Percentiles rank a stretch among this genome's conserved stretches.
These are phyloP conservation scores for Orchesella flavescens DNA, from an alignment of 2,888 invertebrate genomes.

Conservation along the genomic window DNA sequence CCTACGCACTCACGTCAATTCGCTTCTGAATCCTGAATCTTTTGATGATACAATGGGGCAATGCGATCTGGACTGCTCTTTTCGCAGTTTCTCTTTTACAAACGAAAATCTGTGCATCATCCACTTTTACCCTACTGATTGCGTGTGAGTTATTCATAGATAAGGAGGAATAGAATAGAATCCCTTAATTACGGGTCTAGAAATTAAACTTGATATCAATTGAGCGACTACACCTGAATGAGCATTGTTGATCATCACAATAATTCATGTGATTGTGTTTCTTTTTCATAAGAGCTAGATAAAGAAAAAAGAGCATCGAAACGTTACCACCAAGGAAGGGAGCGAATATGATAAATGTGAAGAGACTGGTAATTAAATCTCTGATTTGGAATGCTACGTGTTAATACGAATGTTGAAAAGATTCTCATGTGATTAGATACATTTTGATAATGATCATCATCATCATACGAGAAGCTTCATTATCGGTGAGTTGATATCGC, in stretches of 20 bases:
- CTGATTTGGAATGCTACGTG: conserved; percentile 60
- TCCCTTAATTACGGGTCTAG: too few relatives aligned
- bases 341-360: neutral
- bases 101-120: too few relatives aligned
- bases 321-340: conserved; percentile 13
- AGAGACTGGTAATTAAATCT: conserved; percentile 54
- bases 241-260: conserved; percentile 48
- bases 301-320: neutral
- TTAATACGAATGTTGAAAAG: conserved; percentile 50
- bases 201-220: neutral
- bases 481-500: neutral
- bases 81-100: too few relatives aligned
- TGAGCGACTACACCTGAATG: neutral
- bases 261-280: conserved; percentile 41
- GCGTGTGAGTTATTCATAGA: too few relatives aligned
- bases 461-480: conserved; percentile 9
- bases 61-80: too few relatives aligned
- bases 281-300: neutral
- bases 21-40: too few relatives aligned
- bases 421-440: conserved; percentile 35
- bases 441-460: conserved; percentile 32
- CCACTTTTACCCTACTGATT: too few relatives aligned
- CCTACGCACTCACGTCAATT: too few relatives aligned
- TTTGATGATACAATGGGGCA: too few relatives aligned
- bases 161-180: too few relatives aligned